Evolutionary conservation across 1,140 invertebrate genomes (phyloP), one percentile per base, ranked within the genome.

Genomic region (Pentalonia nigronervosa): DNA sequence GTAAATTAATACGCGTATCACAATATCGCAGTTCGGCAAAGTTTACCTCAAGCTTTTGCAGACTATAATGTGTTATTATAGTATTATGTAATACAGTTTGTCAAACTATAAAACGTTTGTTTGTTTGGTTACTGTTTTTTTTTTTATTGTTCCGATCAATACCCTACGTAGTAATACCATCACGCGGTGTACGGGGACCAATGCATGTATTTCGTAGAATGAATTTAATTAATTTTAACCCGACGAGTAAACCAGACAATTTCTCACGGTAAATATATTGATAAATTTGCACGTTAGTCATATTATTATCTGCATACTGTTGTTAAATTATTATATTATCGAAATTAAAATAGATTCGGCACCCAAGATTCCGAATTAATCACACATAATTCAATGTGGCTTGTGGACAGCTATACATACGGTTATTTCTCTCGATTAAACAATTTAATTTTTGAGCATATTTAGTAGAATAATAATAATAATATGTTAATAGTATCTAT

Each of bases 1-100:
- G 86, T n/a, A 87, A 34, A 87, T 87, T 87, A 87, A 87, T 87
- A 48, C 45, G 41, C 23, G 41, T 84, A 84, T 45, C 8, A 83
- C 34, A 41, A 84, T 45, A 84, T 84, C 23, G 83, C 25, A 9
- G 36, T 84, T 84, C 36, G 41, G 36, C 23, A 84, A 84, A 84
- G 83, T 84, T 84, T 84, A 84, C 83, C 9, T 45, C 23, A 2
- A 84, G 83, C 36, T 84, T 84, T 41, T 25, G 83, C 21, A 30
- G 83, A 84, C 83, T 84, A 41, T 4, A 41, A 25, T 84, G 9
- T 7, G 60, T 30, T 34, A 76, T 76, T 67, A 67, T 41, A 7
- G 23, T 36, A 84, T 41, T 84, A 34, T 76, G 60, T 76, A 76
- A 25, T 84, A 84, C 9, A 84, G 23, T 84, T 84, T 84, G 21